Percentiles rank a stretch among this genome's conserved stretches.
phyloP scores from a whole-genome alignment of 2,888 invertebrate species.

The Therioaphis trifolii region DNA sequence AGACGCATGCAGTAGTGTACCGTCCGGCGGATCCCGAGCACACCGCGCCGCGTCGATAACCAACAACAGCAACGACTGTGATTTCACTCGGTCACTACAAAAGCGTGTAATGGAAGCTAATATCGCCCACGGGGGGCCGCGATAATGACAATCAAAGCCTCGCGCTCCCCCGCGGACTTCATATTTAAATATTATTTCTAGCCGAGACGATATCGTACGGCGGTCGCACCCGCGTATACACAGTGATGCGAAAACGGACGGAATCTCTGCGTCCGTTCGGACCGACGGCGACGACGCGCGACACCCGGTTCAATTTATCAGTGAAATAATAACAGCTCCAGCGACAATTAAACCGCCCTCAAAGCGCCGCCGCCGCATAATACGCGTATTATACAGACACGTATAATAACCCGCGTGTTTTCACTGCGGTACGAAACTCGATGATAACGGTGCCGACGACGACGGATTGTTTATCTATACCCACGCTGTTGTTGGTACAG shows the following conservation, averaged over 20 bases:
- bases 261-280: too few species aligned
- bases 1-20: too few species aligned
- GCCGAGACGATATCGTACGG: not conserved
- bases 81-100: too few species aligned
- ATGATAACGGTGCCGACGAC: not conserved
- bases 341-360: not conserved
- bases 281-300: not conserved
- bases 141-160: too few species aligned
- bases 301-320: not conserved
- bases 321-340: not conserved
- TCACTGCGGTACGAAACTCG: not conserved
- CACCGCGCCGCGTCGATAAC: too few species aligned
- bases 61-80: too few species aligned
- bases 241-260: not conserved
- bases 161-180: not conserved
- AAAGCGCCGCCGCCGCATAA: not conserved
- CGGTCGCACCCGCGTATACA: too few species aligned
- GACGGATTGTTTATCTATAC: slow-evolving; percentile 18
- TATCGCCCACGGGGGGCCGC: too few species aligned
- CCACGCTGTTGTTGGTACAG: slow-evolving; percentile 2
- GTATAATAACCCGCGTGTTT: not conserved
- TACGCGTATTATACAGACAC: not conserved
- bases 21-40: too few species aligned
- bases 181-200: too few species aligned
- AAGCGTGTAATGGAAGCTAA: not conserved